Percentiles rank a stretch among this genome's conserved stretches.
Conservation (phyloP, 2,113 vertebrate species). For the Rhizomys pruinosus region DNA sequence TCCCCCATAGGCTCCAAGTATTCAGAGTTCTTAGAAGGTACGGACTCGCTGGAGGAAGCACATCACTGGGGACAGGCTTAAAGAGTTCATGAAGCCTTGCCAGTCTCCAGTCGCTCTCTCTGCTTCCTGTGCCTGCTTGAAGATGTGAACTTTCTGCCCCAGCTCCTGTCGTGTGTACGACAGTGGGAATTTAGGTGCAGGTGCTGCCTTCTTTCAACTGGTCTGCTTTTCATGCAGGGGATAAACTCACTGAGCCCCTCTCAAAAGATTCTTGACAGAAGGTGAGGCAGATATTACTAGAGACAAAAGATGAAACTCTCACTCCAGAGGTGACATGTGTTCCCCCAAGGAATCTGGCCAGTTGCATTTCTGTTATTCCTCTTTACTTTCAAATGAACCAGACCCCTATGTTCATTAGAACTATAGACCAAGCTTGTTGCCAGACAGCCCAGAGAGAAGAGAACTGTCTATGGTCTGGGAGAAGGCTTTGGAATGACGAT, state of each 20-base stretch:
- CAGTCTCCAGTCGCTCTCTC: too few relatives aligned
- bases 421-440: background rate
- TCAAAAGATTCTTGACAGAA: background rate
- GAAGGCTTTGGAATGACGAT: background rate
- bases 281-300: background rate
- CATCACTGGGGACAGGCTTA: too few relatives aligned
- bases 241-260: background rate
- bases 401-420: background rate
- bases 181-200: background rate
- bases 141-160: too few relatives aligned
- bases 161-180: rapidly evolving
- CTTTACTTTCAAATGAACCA: background rate
- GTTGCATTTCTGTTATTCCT: background rate
- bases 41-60: too few relatives aligned
- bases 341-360: background rate
- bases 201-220: too few relatives aligned
- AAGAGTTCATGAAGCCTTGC: too few relatives aligned
- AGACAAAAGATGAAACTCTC: background rate
- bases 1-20: too few relatives aligned
- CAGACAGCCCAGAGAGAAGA: background rate
- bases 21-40: too few relatives aligned
- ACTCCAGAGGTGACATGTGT: background rate
- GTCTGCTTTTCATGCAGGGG: background rate
- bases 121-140: too few relatives aligned
- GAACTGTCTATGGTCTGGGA: background rate